Conservation (phyloP, 2,888 invertebrate genomes). For the Drosophila yooni region DNA sequence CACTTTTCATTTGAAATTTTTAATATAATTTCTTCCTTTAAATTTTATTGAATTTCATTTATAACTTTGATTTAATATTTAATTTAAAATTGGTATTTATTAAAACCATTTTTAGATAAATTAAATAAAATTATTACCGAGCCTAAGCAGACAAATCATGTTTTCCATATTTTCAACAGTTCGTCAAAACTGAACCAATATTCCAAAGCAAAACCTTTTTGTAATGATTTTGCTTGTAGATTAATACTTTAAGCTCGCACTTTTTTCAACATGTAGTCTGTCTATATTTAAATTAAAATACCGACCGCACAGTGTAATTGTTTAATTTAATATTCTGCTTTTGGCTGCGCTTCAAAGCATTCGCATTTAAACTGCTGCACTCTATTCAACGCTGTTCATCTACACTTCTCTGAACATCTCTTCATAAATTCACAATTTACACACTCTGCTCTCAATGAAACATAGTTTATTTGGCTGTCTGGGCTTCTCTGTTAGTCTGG, state of each 20-base stretch:
- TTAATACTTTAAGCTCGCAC: background rate
- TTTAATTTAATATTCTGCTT: conserved; percentile 28
- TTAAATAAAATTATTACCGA: background rate
- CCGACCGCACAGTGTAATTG: conserved; percentile 30
- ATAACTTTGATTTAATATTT: background rate
- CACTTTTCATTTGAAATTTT: background rate
- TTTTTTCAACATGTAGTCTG: background rate
- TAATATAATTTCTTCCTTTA: background rate
- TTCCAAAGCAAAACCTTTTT: background rate
- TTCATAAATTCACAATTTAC: conserved; percentile 21
- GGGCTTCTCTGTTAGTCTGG: background rate
- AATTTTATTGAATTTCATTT: too few species aligned
- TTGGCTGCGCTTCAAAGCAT: conserved; percentile 12
- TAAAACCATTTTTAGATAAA: background rate
- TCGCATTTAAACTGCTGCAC: conserved; percentile 18
- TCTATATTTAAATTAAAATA: background rate
- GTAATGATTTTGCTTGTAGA: background rate
- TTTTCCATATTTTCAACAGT: background rate
- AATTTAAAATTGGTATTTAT: background rate
- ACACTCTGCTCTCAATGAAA: background rate
- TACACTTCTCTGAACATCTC: conserved; percentile 10
- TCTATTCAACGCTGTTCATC: conserved; percentile 8
- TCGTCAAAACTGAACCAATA: background rate
- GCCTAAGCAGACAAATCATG: background rate
- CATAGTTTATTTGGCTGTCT: background rate